Conservation (phyloP, 2,888 invertebrate genomes). For the Standfussiana lucernea region DNA sequence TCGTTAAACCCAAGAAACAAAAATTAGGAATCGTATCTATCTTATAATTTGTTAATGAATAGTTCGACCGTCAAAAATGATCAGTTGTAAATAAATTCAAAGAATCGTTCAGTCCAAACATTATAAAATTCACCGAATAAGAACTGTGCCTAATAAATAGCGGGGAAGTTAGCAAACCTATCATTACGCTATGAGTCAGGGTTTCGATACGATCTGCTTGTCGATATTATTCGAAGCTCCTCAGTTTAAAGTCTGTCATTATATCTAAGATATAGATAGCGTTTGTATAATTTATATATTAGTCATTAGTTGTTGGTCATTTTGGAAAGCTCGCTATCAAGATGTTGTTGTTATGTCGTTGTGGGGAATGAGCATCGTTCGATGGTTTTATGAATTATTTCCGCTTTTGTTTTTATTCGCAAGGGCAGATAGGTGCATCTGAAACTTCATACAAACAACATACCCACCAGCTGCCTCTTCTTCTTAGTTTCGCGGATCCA, state of each 20-base stretch:
- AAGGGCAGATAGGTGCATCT: neutral
- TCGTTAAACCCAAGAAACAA: conserved; percentile 46
- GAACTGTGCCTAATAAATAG: conserved; percentile 79
- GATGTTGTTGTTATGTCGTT: conserved; percentile 52
- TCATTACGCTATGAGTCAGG: conserved; percentile 83
- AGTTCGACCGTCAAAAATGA: conserved; percentile 68
- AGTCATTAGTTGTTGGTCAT: conserved; percentile 62
- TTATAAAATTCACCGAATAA: conserved; percentile 80
- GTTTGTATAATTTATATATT: conserved; percentile 68
- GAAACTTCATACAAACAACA: neutral
- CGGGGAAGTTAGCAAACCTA: conserved; percentile 76
- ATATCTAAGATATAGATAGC: conserved; percentile 67
- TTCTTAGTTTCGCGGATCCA: neutral
- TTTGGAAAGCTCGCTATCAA: conserved; percentile 64
- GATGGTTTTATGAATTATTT: neutral
- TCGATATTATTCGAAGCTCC: conserved; percentile 65
- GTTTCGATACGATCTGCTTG: conserved; percentile 73
- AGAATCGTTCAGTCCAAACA: conserved; percentile 71
- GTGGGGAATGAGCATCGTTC: conserved; percentile 25
- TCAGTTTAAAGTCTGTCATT: conserved; percentile 72
- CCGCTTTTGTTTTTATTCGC: neutral
- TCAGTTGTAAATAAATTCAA: conserved; percentile 71
- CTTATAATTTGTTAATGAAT: conserved; percentile 67
- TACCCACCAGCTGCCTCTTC: neutral
- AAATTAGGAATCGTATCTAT: conserved; percentile 60